These are phyloP conservation scores for Cataglyphis rosenhaueri DNA, from an alignment of 2,888 invertebrate species.

Conservation along the genomic window DNA sequence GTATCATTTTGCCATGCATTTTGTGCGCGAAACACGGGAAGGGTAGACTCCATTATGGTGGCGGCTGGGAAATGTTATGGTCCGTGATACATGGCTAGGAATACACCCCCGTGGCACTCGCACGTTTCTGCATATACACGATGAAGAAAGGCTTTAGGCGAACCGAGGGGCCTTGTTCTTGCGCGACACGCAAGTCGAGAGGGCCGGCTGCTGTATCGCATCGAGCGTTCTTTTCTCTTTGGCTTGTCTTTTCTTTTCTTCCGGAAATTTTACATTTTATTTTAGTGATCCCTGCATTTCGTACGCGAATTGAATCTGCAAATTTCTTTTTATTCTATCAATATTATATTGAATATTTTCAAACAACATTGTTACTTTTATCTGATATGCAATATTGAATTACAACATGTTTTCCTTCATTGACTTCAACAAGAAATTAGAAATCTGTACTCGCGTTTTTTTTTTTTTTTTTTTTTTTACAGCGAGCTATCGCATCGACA, in stretches of 20 bases:
- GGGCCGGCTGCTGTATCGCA: conserved; percentile 50
- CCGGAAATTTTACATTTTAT: neutral
- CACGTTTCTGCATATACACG: conserved; percentile 62
- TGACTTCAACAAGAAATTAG: conserved; percentile 24
- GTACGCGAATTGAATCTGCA: neutral
- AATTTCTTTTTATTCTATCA: neutral
- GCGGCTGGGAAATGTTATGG: conserved; percentile 67
- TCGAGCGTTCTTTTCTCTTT: conserved; percentile 51
- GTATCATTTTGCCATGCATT: conserved; percentile 20
- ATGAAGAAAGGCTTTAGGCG: conserved; percentile 57
- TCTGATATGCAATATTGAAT: neutral
- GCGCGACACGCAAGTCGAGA: conserved; percentile 55
- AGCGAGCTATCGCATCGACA: neutral
- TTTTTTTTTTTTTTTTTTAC: neutral
- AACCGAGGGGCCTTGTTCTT: conserved; percentile 59
- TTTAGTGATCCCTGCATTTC: neutral
- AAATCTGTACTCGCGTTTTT: neutral
- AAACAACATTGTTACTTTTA: neutral
- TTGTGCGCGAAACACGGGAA: conserved; percentile 40
- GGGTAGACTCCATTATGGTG: conserved; percentile 66
- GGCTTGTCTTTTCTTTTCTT: conserved; percentile 27
- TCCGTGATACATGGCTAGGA: conserved; percentile 59
- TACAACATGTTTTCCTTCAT: neutral
- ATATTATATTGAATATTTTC: neutral
- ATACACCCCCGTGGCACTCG: conserved; percentile 65